Conservation (phyloP, 2,113 vertebrate species). For the Sterna hirundo region DNA sequence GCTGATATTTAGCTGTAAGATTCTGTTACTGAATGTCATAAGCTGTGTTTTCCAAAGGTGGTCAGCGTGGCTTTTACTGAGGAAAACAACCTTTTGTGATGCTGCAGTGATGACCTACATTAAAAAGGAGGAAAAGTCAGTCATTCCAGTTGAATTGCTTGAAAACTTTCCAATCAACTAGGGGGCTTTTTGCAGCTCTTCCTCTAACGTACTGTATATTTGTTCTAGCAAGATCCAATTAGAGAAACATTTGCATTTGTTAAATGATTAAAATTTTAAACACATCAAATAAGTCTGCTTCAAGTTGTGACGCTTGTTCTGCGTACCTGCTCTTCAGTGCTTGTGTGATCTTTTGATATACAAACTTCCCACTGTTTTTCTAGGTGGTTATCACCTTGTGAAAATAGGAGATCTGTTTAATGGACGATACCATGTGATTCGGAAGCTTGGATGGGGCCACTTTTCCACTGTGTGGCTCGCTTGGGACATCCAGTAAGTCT, state of each 20-base stretch:
- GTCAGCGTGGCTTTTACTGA: neutral
- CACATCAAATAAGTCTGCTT: neutral
- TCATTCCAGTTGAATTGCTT: neutral
- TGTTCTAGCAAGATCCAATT: neutral
- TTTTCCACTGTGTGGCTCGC: slow-evolving; percentile 98
- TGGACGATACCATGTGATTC: slow-evolving; percentile 93
- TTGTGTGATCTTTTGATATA: neutral
- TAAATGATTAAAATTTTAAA: neutral
- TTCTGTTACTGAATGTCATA: neutral
- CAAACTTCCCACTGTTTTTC: neutral
- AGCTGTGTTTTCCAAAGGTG: neutral
- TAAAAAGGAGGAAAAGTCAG: neutral
- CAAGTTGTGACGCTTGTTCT: neutral
- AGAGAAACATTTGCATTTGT: neutral
- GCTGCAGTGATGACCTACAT: neutral
- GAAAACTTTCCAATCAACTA: neutral
- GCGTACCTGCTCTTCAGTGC: neutral
- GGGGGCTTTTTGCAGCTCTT: neutral
- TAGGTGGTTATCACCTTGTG: slow-evolving; percentile 96
- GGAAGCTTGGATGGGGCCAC: slow-evolving; percentile 97
- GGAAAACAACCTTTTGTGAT: neutral
- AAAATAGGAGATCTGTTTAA: slow-evolving; percentile 96
- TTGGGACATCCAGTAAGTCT: slow-evolving; percentile 96
- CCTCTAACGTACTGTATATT: neutral
- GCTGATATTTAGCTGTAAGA: neutral